Conservation (phyloP, 2,113 vertebrate genomes). For the Colistium nudipinnis region DNA sequence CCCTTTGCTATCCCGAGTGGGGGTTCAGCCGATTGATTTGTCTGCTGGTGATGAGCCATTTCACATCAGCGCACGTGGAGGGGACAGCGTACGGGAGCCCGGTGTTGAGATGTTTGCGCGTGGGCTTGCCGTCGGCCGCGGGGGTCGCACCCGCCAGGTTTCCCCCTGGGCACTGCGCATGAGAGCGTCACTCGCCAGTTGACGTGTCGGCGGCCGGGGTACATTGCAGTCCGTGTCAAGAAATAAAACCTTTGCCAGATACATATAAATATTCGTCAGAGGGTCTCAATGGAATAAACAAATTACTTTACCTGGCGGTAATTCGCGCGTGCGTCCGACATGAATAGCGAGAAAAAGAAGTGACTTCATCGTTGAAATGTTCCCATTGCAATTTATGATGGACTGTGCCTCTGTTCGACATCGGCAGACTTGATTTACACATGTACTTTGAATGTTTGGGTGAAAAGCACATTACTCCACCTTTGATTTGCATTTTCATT, state of each 20-base stretch:
- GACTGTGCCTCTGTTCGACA: conserved; percentile 23
- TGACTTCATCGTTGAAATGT: conserved; percentile 34
- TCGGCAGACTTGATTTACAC: too few species aligned
- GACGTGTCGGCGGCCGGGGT: neutral
- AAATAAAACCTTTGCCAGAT: conserved; percentile 14
- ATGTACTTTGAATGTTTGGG: too few species aligned
- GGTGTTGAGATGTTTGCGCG: conserved; percentile 64
- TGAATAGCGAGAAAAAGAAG: conserved; percentile 24
- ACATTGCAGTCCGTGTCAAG: neutral
- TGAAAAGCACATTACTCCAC: too few species aligned
- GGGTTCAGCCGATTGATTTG: conserved; percentile 81
- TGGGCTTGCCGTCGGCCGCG: conserved; percentile 52
- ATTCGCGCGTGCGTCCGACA: conserved; percentile 31
- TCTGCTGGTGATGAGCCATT: conserved; percentile 80
- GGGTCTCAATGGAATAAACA: conserved; percentile 25
- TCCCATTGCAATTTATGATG: conserved; percentile 10
- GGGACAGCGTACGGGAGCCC: conserved; percentile 56
- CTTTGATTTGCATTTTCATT: neutral
- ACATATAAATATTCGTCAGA: conserved; percentile 25
- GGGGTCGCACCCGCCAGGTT: conserved; percentile 37
- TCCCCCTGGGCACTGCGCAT: conserved; percentile 30
- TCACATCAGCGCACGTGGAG: conserved; percentile 71
- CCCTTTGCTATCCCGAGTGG: conserved; percentile 79
- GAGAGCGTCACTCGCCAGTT: conserved; percentile 31
- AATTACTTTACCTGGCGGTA: conserved; percentile 24